Percentiles rank a stretch among this genome's conserved stretches.
phyloP scores from a whole-genome alignment of 2,113 vertebrate species.

The Otolemur garnettii region DNA sequence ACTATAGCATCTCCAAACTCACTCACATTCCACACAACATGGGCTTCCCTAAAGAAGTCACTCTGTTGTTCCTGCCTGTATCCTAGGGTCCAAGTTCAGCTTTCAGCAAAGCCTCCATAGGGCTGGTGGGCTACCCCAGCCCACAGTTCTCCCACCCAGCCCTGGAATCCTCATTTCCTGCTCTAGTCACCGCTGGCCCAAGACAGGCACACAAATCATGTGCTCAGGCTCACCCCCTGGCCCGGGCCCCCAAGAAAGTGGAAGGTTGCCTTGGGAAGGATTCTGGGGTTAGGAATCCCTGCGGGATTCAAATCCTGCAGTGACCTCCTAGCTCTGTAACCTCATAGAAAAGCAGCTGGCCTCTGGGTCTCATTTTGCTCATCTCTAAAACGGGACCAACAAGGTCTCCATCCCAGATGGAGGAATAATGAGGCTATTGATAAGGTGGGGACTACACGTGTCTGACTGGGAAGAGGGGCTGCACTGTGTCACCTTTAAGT shows the following conservation, averaged over 20 bases:
- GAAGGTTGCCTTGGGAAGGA: neutral
- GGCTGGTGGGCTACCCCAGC: too few species aligned
- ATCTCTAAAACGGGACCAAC: neutral
- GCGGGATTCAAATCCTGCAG: neutral
- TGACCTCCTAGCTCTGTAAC: neutral
- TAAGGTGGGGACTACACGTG: rapidly evolving
- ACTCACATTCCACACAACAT: rapidly evolving
- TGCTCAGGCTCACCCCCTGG: neutral
- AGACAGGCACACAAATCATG: neutral
- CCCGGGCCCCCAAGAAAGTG: neutral
- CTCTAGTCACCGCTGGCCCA: neutral
- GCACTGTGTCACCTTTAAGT: rapidly evolving
- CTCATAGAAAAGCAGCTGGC: neutral
- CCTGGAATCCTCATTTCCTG: neutral
- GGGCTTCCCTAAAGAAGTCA: neutral
- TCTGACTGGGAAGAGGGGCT: neutral
- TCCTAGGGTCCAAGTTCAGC: neutral
- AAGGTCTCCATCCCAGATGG: neutral
- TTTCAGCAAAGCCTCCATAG: rapidly evolving
- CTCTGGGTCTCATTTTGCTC: neutral
- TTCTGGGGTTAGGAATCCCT: too few species aligned
- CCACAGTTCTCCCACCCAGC: neutral
- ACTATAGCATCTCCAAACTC: neutral
- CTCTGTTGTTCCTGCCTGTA: neutral
- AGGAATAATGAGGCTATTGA: rapidly evolving